Conservation (phyloP, 30 jellyfish, hydroid and myxozoan species). For the Turritopsis dohrnii region DNA sequence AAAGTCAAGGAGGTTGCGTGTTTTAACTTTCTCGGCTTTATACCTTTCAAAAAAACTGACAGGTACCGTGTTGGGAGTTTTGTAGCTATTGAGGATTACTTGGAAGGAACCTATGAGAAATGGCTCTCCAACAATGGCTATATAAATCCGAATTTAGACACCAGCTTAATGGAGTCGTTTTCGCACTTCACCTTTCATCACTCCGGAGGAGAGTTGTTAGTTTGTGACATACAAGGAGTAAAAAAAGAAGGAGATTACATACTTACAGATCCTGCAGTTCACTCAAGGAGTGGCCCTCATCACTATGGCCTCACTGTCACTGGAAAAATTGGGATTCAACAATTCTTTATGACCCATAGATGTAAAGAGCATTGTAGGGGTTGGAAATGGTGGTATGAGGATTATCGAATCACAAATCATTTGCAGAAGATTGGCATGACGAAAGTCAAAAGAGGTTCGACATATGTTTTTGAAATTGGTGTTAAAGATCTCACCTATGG, state of each 20-base stretch:
- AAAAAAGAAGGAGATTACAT: not conserved
- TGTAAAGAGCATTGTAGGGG: not conserved
- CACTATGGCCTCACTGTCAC: not conserved
- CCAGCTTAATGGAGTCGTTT: not conserved
- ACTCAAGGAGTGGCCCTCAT: not conserved
- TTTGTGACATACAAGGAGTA: conserved; percentile 11
- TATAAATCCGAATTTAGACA: not conserved
- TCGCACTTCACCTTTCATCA: conserved; percentile 6
- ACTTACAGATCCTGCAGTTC: conserved; percentile 16
- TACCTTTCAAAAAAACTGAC: not conserved
- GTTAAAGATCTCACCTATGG: not conserved
- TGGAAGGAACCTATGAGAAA: not conserved
- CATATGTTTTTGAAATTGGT: conserved; percentile 6
- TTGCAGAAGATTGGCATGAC: not conserved
- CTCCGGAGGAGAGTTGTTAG: not conserved
- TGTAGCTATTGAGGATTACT: conserved; percentile 17
- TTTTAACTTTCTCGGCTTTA: not conserved
- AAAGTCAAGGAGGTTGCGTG: not conserved
- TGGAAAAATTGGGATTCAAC: not conserved
- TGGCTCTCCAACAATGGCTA: conserved; percentile 8
- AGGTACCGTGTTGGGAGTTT: not conserved
- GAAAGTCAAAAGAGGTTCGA: not conserved
- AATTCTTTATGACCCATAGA: not conserved
- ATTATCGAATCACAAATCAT: not conserved
- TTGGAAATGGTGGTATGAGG: not conserved